Percentiles rank a stretch among this genome's conserved stretches.
Evolutionary conservation across 2,797 vertebrate genomes (phyloP).

Genomic region (Enteromius paludinosus): DNA sequence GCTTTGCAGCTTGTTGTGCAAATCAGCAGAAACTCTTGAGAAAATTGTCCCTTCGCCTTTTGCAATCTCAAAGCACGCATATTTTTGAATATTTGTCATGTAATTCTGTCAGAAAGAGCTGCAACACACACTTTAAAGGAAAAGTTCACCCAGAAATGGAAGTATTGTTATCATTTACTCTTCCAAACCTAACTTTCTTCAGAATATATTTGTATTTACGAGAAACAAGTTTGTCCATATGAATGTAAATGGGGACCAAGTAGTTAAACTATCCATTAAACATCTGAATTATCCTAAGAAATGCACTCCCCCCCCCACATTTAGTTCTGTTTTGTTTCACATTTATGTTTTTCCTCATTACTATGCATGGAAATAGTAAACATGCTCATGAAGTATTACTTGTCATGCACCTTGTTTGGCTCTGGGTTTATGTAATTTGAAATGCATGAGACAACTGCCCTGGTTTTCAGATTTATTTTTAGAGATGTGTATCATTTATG

Average conservation of each 20-base stretch:
- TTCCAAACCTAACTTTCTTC: slow-evolving; percentile 7
- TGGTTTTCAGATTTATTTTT: slow-evolving; percentile 53
- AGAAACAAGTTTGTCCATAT: background rate
- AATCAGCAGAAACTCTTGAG: slow-evolving; percentile 15
- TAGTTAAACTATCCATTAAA: background rate
- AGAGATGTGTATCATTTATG: slow-evolving; percentile 33
- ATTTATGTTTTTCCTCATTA: background rate
- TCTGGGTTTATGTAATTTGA: slow-evolving; percentile 21
- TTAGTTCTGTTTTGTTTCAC: no score
- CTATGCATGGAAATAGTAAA: background rate
- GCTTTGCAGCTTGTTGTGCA: slow-evolving; percentile 17
- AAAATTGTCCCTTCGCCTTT: slow-evolving; percentile 9
- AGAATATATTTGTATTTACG: background rate
- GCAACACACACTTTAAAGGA: background rate
- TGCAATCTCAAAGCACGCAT: background rate
- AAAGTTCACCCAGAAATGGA: background rate
- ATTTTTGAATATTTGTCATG: background rate
- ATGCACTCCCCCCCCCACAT: background rate
- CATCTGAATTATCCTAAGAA: background rate
- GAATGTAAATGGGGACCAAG: background rate
- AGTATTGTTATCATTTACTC: background rate
- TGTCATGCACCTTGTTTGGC: slow-evolving; percentile 6
- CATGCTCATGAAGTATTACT: background rate
- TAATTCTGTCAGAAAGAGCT: background rate
- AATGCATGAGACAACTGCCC: slow-evolving; percentile 39